Percentiles rank a stretch among this genome's conserved stretches.
Conservation (phyloP, 1,140 invertebrate genomes). For the Brachionus koreanus region DNA sequence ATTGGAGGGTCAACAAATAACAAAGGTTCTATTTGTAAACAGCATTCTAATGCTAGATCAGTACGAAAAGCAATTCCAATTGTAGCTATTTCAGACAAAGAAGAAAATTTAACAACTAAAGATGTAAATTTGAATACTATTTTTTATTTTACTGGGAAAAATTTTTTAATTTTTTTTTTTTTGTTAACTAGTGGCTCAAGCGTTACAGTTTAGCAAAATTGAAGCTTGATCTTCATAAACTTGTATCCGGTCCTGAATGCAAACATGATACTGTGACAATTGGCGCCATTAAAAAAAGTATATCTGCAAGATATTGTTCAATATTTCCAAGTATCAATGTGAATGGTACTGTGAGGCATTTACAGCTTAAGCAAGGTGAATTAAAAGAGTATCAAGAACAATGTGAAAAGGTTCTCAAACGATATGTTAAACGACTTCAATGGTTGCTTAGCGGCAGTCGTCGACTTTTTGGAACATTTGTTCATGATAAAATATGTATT, state of each 20-base stretch:
- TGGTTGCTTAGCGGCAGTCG: conserved; percentile 58
- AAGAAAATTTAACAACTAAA: conserved; percentile 55
- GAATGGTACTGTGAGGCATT: conserved; percentile 56
- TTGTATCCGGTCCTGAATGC: conserved; percentile 57
- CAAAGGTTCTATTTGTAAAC: conserved; percentile 51
- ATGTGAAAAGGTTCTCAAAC: conserved; percentile 51
- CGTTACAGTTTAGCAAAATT: conserved; percentile 55
- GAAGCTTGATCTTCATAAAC: conserved; percentile 55
- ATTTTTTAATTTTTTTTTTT: neutral
- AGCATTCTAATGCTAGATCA: conserved; percentile 51
- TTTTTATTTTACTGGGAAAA: neutral
- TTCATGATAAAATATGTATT: conserved; percentile 53
- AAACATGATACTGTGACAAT: conserved; percentile 53
- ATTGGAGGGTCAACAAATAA: neutral
- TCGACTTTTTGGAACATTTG: conserved; percentile 56
- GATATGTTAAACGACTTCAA: conserved; percentile 56
- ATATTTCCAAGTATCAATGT: conserved; percentile 58
- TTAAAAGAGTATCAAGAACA: conserved; percentile 55
- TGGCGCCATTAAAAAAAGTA: conserved; percentile 53
- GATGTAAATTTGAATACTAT: conserved; percentile 49
- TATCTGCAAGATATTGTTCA: conserved; percentile 55
- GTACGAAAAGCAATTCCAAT: conserved; percentile 51
- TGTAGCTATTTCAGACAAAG: conserved; percentile 51
- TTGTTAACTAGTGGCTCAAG: conserved; percentile 53
- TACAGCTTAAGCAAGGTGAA: conserved; percentile 57